These are phyloP conservation scores for Brienomyrus longianalis DNA, from an alignment of 2,113 vertebrate species.

Conservation along the genomic window DNA sequence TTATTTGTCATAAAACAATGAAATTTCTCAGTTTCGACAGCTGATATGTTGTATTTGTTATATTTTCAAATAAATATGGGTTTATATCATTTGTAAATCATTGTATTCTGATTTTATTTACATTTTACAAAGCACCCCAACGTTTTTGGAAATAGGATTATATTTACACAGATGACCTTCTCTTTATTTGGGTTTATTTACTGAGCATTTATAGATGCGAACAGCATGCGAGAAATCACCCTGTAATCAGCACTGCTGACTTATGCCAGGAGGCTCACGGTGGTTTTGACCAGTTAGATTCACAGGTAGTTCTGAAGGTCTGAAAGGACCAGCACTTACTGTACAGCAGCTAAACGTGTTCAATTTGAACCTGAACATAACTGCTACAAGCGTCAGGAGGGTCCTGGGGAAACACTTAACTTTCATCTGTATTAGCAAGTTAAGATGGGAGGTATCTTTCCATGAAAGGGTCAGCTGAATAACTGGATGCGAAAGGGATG, in stretches of 20 bases:
- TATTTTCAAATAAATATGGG: not conserved
- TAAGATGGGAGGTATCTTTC: not conserved
- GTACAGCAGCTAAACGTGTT: not conserved
- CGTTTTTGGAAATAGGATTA: no score
- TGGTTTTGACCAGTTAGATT: not conserved
- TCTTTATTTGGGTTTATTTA: not conserved
- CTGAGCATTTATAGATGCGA: not conserved
- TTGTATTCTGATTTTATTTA: not conserved
- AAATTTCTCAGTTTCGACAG: not conserved
- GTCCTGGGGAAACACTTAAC: not conserved
- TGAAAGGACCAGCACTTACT: not conserved
- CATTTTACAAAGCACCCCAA: not conserved
- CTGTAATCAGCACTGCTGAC: not conserved
- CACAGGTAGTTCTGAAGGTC: not conserved
- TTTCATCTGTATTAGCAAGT: not conserved
- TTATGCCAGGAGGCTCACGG: not conserved
- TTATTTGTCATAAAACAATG: not conserved
- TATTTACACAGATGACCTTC: slow-evolving; percentile 7
- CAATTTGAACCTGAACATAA: not conserved
- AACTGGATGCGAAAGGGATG: not conserved
- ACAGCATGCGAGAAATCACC: not conserved
- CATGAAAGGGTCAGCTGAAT: not conserved
- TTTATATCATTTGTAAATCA: not conserved
- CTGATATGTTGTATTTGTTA: not conserved
- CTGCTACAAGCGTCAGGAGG: not conserved